Evolutionary conservation across 2,113 vertebrate genomes (phyloP), one percentile per base, ranked within the genome.

Genomic region (Galeopterus variegatus): DNA sequence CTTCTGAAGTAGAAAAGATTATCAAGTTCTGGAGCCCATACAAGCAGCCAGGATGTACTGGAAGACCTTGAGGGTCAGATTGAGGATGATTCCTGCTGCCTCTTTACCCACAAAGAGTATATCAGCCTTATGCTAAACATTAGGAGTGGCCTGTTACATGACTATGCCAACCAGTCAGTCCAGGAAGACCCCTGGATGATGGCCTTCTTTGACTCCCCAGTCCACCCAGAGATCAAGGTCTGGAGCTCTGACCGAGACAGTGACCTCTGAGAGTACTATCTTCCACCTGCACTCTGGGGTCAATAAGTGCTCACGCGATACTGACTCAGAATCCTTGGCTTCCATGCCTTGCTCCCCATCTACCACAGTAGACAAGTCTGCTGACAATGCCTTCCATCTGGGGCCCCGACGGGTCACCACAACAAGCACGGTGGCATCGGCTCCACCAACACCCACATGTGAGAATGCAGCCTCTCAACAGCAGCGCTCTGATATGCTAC

Each of bases 131-230:
- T 99, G 89, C 97, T 99, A 76, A 99, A 99, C 98, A 99, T 99
- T 15, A 99, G 99, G 62, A 99, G 99, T 69, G 99, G 99, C 8
- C 98, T 99, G 97, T 99, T 99, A 23, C 99, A 99, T 3, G 99
- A 99, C 98, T 99, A 99, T 23, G 99, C 99, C 97, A 99, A 99
- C 98, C 99, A 99, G 95, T 99, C 99, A 0, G 99, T 99, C 76
- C 99, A 99, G 98, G 99, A 99, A 90, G 99, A 99, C 88, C 99
- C 99, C 0, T 99, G 99, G 83, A 99, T 99, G 99, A 99, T 99
- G 99, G 99, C 99, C 26, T 99, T 99, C 95, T 99, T 99, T 56
- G 99, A 99, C 97, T 99, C 99, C 0, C 97, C 99, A n/a, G 99
- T 99, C 75, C 99, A 99, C 5, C 98, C 99, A 0, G 99, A 99